phyloP scores from a whole-genome alignment of 2,888 invertebrate genomes.

The Electrophaes corylata region DNA sequence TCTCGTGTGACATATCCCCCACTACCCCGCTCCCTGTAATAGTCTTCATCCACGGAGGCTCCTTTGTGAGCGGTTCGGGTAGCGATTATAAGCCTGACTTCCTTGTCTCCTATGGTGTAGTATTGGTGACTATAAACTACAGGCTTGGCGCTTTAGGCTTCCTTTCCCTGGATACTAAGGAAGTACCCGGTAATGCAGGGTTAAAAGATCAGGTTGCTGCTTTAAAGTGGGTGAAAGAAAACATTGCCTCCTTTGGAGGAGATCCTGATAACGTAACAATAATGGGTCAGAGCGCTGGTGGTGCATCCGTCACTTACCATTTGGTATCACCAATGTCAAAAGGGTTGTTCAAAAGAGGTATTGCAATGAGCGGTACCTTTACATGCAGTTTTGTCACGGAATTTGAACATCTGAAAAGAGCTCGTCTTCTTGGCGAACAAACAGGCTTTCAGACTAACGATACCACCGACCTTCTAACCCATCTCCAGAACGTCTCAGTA shows the following conservation, averaged over 20 bases:
- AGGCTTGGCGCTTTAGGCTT: conserved; percentile 81
- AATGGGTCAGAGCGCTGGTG: conserved; percentile 45
- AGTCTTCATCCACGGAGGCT: conserved; percentile 59
- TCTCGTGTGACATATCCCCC: conserved; percentile 47
- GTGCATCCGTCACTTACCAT: conserved; percentile 38
- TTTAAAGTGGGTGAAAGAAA: conserved; percentile 54
- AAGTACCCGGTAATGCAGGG: conserved; percentile 85
- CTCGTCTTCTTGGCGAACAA: conserved; percentile 42
- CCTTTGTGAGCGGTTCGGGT: conserved; percentile 52
- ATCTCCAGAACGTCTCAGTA: conserved; percentile 41
- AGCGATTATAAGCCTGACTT: conserved; percentile 81
- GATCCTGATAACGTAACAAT: conserved; percentile 53
- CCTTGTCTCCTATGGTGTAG: conserved; percentile 74
- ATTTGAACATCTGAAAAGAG: conserved; percentile 72
- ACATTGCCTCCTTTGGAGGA: conserved; percentile 57
- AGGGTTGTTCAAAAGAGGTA: conserved; percentile 67
- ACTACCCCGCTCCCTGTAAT: conserved; percentile 49
- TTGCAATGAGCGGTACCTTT: conserved; percentile 87
- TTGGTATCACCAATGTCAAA: conserved; percentile 62
- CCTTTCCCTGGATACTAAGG: conserved; percentile 74
- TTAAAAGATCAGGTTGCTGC: conserved; percentile 68
- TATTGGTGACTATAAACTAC: conserved; percentile 83
- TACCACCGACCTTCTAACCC: conserved; percentile 42
- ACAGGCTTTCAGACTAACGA: conserved; percentile 44
- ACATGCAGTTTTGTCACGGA: conserved; percentile 73